phyloP scores from a whole-genome alignment of 2,797 vertebrate species.

The Anguilla pacifica region DNA sequence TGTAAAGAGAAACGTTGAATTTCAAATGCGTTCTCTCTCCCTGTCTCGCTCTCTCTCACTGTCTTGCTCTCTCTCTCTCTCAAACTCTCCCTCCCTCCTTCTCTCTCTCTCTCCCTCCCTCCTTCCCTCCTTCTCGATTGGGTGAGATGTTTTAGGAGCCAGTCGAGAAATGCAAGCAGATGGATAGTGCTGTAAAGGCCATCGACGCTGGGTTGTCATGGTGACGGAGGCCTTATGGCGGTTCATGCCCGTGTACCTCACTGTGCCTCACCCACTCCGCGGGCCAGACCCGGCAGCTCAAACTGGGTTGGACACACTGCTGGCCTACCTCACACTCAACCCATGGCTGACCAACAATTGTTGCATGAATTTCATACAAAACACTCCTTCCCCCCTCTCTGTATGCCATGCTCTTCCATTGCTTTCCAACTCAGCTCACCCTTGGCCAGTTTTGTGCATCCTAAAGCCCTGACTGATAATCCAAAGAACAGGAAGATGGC shows the following conservation, averaged over 20 bases:
- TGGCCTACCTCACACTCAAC: neutral
- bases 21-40: neutral
- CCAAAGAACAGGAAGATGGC: too few relatives aligned
- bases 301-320: neutral
- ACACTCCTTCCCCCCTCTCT: neutral
- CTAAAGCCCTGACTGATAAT: neutral
- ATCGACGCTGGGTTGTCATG: neutral
- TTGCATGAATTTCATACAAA: neutral
- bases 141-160: neutral
- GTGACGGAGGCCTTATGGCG: neutral
- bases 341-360: neutral
- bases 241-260: too few relatives aligned
- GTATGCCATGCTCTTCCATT: neutral
- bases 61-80: neutral
- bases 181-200: neutral
- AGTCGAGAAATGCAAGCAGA: neutral
- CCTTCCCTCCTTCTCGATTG: neutral
- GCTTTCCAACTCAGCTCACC: too few relatives aligned
- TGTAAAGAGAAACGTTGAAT: neutral
- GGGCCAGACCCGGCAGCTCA: neutral
- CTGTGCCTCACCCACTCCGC: neutral
- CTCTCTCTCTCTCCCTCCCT: neutral
- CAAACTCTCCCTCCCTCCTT: too few relatives aligned
- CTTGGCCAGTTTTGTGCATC: neutral
- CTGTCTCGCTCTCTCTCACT: neutral